A percentile compares a stretch with the other conserved stretches of the same genome.
Evolutionary conservation across 1,140 invertebrate species (phyloP).

Genomic region (Drosophila erecta): DNA sequence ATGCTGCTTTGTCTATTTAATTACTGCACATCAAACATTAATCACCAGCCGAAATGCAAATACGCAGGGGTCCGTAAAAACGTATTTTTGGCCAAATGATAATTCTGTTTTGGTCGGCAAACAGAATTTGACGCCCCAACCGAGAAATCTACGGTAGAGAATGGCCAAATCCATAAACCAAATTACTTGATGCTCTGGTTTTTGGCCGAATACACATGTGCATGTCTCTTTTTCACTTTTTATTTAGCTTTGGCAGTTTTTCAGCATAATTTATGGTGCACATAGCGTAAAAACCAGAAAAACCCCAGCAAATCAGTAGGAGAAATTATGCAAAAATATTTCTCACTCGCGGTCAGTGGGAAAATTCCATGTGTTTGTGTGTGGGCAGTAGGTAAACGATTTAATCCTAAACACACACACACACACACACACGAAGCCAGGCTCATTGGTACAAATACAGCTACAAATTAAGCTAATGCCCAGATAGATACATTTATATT

Average conservation of each 20-base stretch:
- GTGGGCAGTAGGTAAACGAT: conserved; percentile 51
- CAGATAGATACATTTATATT: conserved; percentile 80
- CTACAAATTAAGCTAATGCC: conserved; percentile 80
- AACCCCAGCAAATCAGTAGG: conserved; percentile 68
- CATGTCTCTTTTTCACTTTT: not conserved
- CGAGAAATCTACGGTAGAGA: conserved; percentile 3
- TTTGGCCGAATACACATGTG: conserved; percentile 12
- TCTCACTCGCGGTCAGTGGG: conserved; percentile 45
- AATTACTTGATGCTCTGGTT: conserved; percentile 66
- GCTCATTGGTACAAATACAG: conserved; percentile 17
- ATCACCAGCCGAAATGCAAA: conserved; percentile 73
- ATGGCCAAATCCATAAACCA: conserved; percentile 53
- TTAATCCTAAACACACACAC: conserved; percentile 41
- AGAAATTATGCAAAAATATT: conserved; percentile 81
- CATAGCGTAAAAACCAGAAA: conserved; percentile 73
- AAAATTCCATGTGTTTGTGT: conserved; percentile 27
- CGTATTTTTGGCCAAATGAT: conserved; percentile 67
- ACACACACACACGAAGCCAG: not conserved
- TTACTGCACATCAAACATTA: conserved; percentile 81
- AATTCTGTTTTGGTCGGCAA: conserved; percentile 58
- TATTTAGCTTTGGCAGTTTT: conserved; percentile 58
- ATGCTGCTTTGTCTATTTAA: conserved; percentile 63
- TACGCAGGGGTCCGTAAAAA: conserved; percentile 30
- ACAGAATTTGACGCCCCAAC: conserved; percentile 63
- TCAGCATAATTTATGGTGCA: conserved; percentile 77